Evolutionary conservation across 2,113 vertebrate species (phyloP), one percentile per base, ranked within the genome.

Genomic region (Tychaedon coryphoeus): DNA sequence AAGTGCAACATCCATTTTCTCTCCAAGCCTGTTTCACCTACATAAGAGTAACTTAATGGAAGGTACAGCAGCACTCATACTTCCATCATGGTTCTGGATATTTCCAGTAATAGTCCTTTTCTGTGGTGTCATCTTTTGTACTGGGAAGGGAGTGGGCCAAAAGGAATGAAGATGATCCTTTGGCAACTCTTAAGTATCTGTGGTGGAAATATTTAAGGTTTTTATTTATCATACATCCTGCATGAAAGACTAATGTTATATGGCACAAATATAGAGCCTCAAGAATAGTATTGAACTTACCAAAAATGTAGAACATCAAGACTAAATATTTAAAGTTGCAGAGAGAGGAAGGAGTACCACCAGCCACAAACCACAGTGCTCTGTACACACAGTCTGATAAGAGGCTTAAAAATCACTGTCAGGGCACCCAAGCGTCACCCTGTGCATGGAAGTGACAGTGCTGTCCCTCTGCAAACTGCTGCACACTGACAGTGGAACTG

Each of bases 251-350:
- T 28, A 58, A 26, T 58, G 48, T 12, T 36, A 54, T 48, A 61
- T 2, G 2, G 12, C 58, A 47, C 54, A 71, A 87, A 77, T 13
- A 77, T 61, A 78, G 19, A 19, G 7, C 33, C 61, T 72, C 65
- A 48, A 91, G 70, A 28, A 75, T 82, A 89, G 26, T 6, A 90
- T 47, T 58, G 82, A 73, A 5, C 33, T 19, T 47, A 76, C 19
- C 6, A 43, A 72, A 93, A 89, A 33, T 1, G 1, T 33, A 75
- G 58, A 85, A 23, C 25, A 22, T 94, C 54, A 83, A 60, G 66
- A 66, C 60, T 61, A 88, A 92, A 74, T 74, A 74, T 74, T 82
- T 67, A 71, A 92, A 93, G 34, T 33, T 80, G 25, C 48, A 80
- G 20, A 45, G 56, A 73, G 47, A 73, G 33, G 50, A 82, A 88